These are phyloP conservation scores for Sylvia borin DNA, from an alignment of 2,797 vertebrate genomes.

Conservation along the genomic window DNA sequence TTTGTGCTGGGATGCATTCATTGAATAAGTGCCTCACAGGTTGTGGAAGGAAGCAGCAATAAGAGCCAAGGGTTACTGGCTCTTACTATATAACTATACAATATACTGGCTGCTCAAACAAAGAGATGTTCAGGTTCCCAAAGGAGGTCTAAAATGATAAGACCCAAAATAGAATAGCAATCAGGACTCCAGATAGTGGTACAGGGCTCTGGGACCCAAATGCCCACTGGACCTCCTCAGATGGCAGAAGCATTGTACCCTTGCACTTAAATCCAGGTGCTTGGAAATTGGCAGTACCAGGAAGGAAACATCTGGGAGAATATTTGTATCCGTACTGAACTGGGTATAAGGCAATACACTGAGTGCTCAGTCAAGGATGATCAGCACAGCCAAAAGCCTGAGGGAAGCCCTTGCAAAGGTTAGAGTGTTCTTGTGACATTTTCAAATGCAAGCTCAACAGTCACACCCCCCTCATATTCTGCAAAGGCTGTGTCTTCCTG, in stretches of 20 bases:
- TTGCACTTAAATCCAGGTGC: background rate
- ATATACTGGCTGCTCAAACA: background rate
- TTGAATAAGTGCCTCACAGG: background rate
- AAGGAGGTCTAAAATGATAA: background rate
- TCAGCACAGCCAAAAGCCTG: background rate
- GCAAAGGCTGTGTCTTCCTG: background rate
- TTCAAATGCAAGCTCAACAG: slow-evolving; percentile 6
- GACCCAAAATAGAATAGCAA: background rate
- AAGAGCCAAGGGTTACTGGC: background rate
- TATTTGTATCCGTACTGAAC: background rate
- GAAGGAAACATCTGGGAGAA: background rate
- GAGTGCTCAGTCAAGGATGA: background rate
- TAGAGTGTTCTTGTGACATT: slow-evolving; percentile 20
- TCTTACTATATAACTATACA: no score
- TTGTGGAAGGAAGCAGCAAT: background rate
- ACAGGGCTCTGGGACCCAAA: background rate
- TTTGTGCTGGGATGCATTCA: background rate
- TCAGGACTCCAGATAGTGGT: background rate
- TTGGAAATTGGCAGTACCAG: background rate
- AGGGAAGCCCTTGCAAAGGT: background rate
- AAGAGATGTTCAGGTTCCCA: background rate
- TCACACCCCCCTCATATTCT: background rate
- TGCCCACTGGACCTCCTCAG: background rate
- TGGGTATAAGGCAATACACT: background rate
- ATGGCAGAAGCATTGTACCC: background rate